Evolutionary conservation across 2,888 invertebrate species (phyloP).

Genomic region (Tenthredo notha): DNA sequence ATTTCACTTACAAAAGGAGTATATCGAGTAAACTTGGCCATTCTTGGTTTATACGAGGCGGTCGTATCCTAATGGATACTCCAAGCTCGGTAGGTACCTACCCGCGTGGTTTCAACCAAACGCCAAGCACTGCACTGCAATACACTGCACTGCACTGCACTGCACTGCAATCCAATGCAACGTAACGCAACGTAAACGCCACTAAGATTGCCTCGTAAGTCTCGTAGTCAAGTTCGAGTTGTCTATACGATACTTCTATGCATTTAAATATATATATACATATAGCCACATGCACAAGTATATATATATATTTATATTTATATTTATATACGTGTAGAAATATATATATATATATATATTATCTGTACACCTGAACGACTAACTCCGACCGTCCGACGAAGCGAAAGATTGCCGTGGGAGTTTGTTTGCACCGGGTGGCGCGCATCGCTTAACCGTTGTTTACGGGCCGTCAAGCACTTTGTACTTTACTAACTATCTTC

Average conservation of each 20-base stretch:
- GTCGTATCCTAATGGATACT: slow-evolving; percentile 46
- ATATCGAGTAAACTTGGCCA: slow-evolving; percentile 41
- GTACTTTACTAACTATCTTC: slow-evolving; percentile 73
- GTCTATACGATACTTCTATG: neutral
- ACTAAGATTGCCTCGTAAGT: slow-evolving; percentile 44
- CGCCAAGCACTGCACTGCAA: neutral
- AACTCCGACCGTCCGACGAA: slow-evolving; percentile 27
- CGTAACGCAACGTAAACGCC: slow-evolving; percentile 41
- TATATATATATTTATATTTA: neutral
- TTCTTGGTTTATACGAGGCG: slow-evolving; percentile 42
- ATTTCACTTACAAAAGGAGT: slow-evolving; percentile 40
- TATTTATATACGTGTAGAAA: neutral
- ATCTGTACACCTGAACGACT: slow-evolving; percentile 31
- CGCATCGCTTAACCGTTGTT: slow-evolving; percentile 73
- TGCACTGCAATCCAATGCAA: slow-evolving; percentile 10
- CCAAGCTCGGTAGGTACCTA: neutral
- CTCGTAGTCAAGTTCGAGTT: slow-evolving; percentile 33
- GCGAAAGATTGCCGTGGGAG: slow-evolving; percentile 55
- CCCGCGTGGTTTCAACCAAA: neutral
- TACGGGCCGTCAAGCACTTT: slow-evolving; percentile 70
- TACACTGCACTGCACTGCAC: slow-evolving; percentile 7
- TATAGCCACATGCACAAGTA: neutral
- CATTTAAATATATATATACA: neutral
- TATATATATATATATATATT: neutral
- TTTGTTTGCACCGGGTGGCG: slow-evolving; percentile 60